Evolutionary conservation across 2,888 invertebrate species (phyloP), one percentile per base, ranked within the genome.

Genomic region (Lacanobia wlatinum): DNA sequence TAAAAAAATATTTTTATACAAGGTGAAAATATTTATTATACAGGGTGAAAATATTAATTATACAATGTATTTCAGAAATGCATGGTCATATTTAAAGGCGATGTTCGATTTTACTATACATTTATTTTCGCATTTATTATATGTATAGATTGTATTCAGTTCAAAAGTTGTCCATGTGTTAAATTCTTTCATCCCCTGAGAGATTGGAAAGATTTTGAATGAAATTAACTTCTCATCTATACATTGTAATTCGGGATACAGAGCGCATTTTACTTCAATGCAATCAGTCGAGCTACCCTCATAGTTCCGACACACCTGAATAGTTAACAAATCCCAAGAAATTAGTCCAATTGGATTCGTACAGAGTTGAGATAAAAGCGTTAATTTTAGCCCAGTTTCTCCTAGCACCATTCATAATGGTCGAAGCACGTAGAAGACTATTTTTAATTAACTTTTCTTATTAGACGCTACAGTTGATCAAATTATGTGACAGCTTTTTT

Each of bases 381-480:
- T 80, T 83, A 82, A 84, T 79, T 76, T 78, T 59, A 75, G 58
- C 46, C 56, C 28, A 74, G 74, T 72, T 71, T 65, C 65, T 78
- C 64, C 59, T 61, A 68, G 73, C 75, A 76, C 65, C 66, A 70
- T 82, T 83, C 76, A 80, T 80, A 87, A 84, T 84, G 82, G 81
- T 75, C 73, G 73, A 78, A 72, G 80, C 78, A 80, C 78, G 83
- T 78, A 82, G 70, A 72, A 83, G 82, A 86, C 84, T 85, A 87
- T 87, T 89, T 88, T 89, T 88, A 90, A 90, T 89, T 89, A 89
- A 89, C 84, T 88, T 89, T 86, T 73, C 86, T 87, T 85, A 84
- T 85, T 80, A 82, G 73, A 80, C 72, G 80, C 81, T 84, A 83
- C 80, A 80, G 82, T 82, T 87, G 82, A 87, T 87, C 82, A 83